Evolutionary conservation across 2,113 vertebrate species (phyloP), one percentile per base, ranked within the genome.

Genomic region (Nothobranchius furzeri): DNA sequence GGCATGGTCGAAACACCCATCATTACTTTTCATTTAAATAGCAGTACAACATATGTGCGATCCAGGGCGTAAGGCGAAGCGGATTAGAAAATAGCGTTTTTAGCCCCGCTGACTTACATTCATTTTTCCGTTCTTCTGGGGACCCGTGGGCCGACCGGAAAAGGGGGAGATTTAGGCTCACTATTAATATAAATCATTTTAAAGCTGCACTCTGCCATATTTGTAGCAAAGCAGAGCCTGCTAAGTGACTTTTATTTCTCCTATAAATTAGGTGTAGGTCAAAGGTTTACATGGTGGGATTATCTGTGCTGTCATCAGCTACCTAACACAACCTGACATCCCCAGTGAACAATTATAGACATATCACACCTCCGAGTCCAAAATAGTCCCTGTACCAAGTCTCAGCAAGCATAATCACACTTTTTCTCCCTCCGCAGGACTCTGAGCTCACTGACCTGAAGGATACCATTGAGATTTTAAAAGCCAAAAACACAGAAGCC

Each of bases 391-490:
- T 48, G 69, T 57, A 59, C 55, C 48, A 40, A 3, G n/a, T 62
- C 12, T 57, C 15, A 9, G 17, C 59, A 56, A 64, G 61, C n/a
- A 45, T 72, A 37, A 61, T 50, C 13, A 20, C 36, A 52, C 12
- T n/a, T 43, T 75, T 73, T 65, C 75, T 53, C 43, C 13, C 25
- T 68, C 25, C 77, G 3, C 69, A 99, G 98, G 98, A 99, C 77
- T 93, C 94, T 0, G 96, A 99, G 78, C 90, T 98, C 70, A 82
- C 93, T 66, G 97, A 98, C 48, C 85, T 99, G 65, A 93, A 94
- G 76, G 96, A 98, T 25, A 99, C 96, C 58, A 98, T 99, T 1
- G 97, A 98, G 42, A 92, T 94, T 43, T 85, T 99, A 75, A 96
- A 96, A 89, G 90, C 90, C 73, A 98, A 98, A 89, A 99, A 98